Evolutionary conservation across 2,113 vertebrate genomes (phyloP), one percentile per base, ranked within the genome.

Genomic region (Tretioscincus oriximinensis): DNA sequence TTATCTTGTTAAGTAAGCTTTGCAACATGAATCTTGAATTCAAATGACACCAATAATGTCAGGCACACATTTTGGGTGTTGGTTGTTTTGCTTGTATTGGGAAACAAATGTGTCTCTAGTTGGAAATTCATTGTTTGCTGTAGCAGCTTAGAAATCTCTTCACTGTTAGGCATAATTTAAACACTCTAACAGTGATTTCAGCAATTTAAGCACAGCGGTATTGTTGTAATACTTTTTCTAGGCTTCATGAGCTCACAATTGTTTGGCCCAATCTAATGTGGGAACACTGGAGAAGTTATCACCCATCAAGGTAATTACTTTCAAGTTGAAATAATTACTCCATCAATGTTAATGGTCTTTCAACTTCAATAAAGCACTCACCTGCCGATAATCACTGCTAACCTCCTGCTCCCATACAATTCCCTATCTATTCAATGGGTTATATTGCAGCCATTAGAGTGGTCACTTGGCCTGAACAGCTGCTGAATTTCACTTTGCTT

Each of bases 321-420:
- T 96, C 94, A 96, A 96, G 96, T 96, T 96, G 95, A 96, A 97
- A 97, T 97, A 96, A 97, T 97, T 97, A 96, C 96, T 96, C 96
- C 96, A 97, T 96, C 96, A 96, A 96, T 96, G 96, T 97, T 96
- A 96, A 97, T 96, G 95, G 95, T 96, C 96, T 96, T 95, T 96
- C 95, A 96, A 96, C 96, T 96, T 96, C 96, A 96, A 96, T 97
- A 97, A 97, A 97, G 96, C 96, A 95, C 95, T 96, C 96, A 96
- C 95, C 95, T 96, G 96, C 95, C 96, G 93, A 96, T 97, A 96
- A 96, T 95, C 94, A 95, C 90, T 20, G 93, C 95, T 96, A 94
- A 96, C 96, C 95, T 95, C 94, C 93, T 94, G 95, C 94, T 95
- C 95, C 94, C 92, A 93, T 95, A 94, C 92, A 95, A 96, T 96